These are phyloP conservation scores for Peribatodes rhomboidaria DNA, from an alignment of 2,888 invertebrate species.

Conservation along the genomic window DNA sequence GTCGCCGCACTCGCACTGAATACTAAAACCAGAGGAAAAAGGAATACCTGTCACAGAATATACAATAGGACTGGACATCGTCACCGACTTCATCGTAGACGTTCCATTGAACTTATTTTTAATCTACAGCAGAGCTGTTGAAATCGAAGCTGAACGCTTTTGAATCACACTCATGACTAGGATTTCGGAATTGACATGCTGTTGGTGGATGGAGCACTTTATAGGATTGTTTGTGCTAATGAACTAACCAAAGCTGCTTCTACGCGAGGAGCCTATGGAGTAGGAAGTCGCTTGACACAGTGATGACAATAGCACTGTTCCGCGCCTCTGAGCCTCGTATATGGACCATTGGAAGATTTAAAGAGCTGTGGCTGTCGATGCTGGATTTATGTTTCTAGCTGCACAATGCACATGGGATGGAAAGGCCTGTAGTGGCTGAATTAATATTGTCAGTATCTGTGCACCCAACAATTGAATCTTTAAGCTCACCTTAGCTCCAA, in stretches of 20 bases:
- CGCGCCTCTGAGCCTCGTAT: neutral
- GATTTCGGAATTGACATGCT: no score
- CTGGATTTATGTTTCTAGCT: neutral
- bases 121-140: no score
- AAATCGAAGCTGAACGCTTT: no score
- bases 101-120: neutral
- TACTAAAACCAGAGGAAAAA: constrained; percentile 19
- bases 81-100: neutral
- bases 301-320: constrained; percentile 2
- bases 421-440: no score
- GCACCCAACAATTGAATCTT: no score
- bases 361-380: neutral
- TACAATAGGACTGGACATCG: neutral
- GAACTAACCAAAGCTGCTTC: neutral
- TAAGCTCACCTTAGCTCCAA: no score
- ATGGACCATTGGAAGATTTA: neutral
- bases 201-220: neutral
- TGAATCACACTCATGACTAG: no score
- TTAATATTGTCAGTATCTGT: no score
- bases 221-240: neutral
- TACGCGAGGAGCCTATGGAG: neutral
- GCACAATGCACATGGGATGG: no score
- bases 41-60: constrained; percentile 2
- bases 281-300: neutral
- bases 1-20: constrained; percentile 3